phyloP scores from a whole-genome alignment of 2,797 vertebrate species.

The Australoheros facetus region DNA sequence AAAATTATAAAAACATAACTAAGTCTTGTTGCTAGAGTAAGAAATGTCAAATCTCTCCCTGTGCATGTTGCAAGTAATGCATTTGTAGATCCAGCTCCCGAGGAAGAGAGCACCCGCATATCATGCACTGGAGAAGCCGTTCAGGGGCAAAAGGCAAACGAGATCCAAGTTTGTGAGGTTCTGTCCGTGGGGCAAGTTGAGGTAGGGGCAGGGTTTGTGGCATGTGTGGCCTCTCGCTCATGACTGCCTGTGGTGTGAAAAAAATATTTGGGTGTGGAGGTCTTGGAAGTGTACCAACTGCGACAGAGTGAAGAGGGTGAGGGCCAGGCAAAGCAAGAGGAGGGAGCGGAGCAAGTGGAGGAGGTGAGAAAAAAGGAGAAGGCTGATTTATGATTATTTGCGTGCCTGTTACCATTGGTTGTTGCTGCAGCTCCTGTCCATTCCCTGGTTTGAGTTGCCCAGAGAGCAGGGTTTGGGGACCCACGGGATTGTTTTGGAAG shows the following conservation, averaged over 20 bases:
- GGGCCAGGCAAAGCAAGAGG: slow-evolving; percentile 74
- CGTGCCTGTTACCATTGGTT: slow-evolving; percentile 75
- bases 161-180: slow-evolving; percentile 73
- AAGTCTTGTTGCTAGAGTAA: slow-evolving; percentile 47
- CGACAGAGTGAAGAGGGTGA: slow-evolving; percentile 79
- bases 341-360: slow-evolving; percentile 73
- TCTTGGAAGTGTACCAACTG: slow-evolving; percentile 72
- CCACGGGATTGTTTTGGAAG: slow-evolving; percentile 74
- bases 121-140: slow-evolving; percentile 83
- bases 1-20: slow-evolving; percentile 34
- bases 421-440: slow-evolving; percentile 72
- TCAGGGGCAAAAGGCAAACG: slow-evolving; percentile 80
- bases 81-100: slow-evolving; percentile 84
- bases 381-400: slow-evolving; percentile 80
- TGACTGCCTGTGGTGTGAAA: slow-evolving; percentile 77
- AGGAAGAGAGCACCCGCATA: slow-evolving; percentile 82
- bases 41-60: slow-evolving; percentile 81
- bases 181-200: slow-evolving; percentile 74
- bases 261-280: slow-evolving; percentile 79
- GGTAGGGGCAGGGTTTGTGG: slow-evolving; percentile 76
- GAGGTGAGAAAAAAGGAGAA: slow-evolving; percentile 76
- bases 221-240: slow-evolving; percentile 73
- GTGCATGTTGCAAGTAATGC: slow-evolving; percentile 86
- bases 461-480: slow-evolving; percentile 72
- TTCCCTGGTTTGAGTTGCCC: slow-evolving; percentile 75